Base-by-base conservation (phyloP, 2,797 vertebrate species). In the Microctenopoma stevenorrisi region DNA sequence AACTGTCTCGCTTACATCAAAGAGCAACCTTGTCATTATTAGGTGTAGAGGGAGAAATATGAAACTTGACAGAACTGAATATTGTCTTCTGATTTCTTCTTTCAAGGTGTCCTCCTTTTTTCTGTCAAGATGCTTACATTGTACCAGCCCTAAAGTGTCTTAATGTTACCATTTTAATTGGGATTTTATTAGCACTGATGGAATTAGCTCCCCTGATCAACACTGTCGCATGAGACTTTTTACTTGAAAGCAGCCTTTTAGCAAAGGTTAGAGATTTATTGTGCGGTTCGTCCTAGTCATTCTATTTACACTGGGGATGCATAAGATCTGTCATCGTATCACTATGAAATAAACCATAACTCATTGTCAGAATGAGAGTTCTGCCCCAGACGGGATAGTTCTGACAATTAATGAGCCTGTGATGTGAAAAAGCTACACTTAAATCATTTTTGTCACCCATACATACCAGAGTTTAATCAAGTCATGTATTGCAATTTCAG, bases 1-100 rank as follows among this genome's bases (percentile, higher is more conserved):
- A 87, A 81, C 59, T 78, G 83, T 85, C 87, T 89, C 55, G 49
- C 81, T 72, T 74, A 86, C 89, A 89, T 91, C 86, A 89, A 91
- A 90, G 86, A 86, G 73, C 84, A 84, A 82, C 79, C 79, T 77
- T 90, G 86, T 88, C 88, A 86, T 90, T 91, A 85, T 90, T 88
- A 88, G 75, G 83, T 79, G 75, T 56, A 42, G 83, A 78, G 47
- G 66, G 70, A 80, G 81, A 81, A 87, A 88, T 86, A 85, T 83
- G 83, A 79, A 84, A 75, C 79, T 65, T 90, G 90, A 86, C 78
- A 87, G 84, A 81, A 81, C 60, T 69, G 81, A 82, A 86, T 84
- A 78, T 82, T 85, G 72, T 89, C 67, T 67, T 47, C 52, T 72
- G 67, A 66, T 84, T 84, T 88, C 74, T 83, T 86, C 88, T 84